Base-by-base conservation (phyloP, 2,888 invertebrate genomes). In the Lasioglossum zephyrum region DNA sequence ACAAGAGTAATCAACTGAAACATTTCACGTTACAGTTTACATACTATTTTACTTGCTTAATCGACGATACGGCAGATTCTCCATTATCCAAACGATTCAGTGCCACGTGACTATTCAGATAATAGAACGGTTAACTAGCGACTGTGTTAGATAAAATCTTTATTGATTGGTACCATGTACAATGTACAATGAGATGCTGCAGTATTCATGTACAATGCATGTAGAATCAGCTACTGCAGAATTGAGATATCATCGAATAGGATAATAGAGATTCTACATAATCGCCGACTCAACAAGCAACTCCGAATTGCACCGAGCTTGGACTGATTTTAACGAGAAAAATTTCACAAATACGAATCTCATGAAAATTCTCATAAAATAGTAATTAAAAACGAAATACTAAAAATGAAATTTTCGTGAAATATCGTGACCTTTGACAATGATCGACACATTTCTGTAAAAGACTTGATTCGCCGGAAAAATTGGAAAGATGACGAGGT, bases 401-500 rank as follows among this genome's bases (percentile, higher is more conserved):
- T 3, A 22, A 22, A 9, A 9, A n/a, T 53, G 22, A 22, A 53
- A 9, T 22, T 9, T 9, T 53, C 22, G 9, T 2, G 2, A 8
- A 2, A 2, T 22, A 49, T 49, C 49, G 6, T 49, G 8, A 22
- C 18, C 2, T 53, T 6, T 8, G 22, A 22, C 53, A 1, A 2
- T 22, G 5, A 49, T 53, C 22, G 53, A n/a, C 22, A 9, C 53
- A 2, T 22, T 22, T 6, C 9, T 1, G 53, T 22, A 3, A 8
- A 53, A 53, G 3, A 53, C 3, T n/a, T n/a, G 53, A 9, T 53
- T 22, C 9, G 1, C 22, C 8, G 3, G 53, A n/a, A 53, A 53
- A 53, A 53, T 53, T 53, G 79, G 73, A 47, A 77, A 70, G 80
- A 80, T 76, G 72, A 81, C 79, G 87, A 83, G 53, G 81, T 79